Evolutionary conservation across 2,888 invertebrate genomes (phyloP).

Genomic region (Dolichopus griseipennis): DNA sequence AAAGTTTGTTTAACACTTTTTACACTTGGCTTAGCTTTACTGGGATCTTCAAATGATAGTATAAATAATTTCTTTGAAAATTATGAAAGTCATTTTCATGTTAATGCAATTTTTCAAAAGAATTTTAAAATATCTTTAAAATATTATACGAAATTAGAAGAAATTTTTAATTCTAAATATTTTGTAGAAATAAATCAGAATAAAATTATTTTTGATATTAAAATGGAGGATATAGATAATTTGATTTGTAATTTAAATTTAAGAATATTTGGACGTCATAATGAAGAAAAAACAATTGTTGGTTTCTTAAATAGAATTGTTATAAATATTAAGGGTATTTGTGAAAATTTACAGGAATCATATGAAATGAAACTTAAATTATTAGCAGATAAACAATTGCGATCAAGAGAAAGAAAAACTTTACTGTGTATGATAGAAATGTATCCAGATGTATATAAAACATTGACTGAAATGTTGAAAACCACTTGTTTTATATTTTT

Average conservation of each 20-base stretch:
- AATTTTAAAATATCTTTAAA: neutral
- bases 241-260: slow-evolving; percentile 8
- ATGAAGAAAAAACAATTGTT: slow-evolving; percentile 30
- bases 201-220: neutral
- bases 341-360: slow-evolving; percentile 27
- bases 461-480: slow-evolving; percentile 19
- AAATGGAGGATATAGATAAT: neutral
- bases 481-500: slow-evolving; percentile 18
- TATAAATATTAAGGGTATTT: slow-evolving; percentile 23
- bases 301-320: slow-evolving; percentile 27
- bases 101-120: slow-evolving; percentile 20
- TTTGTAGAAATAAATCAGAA: neutral
- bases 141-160: neutral
- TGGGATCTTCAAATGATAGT: slow-evolving; percentile 18
- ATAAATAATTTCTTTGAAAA: slow-evolving; percentile 16
- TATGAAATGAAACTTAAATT: slow-evolving; percentile 25
- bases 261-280: slow-evolving; percentile 28
- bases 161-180: slow-evolving; percentile 10
- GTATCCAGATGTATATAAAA: slow-evolving; percentile 23
- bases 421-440: slow-evolving; percentile 26
- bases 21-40: slow-evolving; percentile 24
- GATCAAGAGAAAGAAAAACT: slow-evolving; percentile 30
- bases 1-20: slow-evolving; percentile 24
- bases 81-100: slow-evolving; percentile 30
- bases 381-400: slow-evolving; percentile 25